Conservation (phyloP, 2,113 vertebrate genomes). For the Myiagra hebetior region DNA sequence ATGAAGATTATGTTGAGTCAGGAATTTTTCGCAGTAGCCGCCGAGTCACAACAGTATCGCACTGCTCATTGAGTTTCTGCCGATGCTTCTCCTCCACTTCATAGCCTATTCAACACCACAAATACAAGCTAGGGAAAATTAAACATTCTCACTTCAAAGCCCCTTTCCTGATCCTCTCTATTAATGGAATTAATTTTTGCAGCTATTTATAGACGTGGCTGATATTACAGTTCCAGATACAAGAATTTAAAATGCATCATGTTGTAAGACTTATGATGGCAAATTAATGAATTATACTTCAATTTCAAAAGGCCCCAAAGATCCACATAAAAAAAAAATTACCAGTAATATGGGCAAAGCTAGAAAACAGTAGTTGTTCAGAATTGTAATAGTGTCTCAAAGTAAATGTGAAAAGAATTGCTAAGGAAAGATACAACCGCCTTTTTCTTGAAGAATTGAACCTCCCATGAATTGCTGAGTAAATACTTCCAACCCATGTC, state of each 20-base stretch:
- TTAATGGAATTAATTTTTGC: not conserved
- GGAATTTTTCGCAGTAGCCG: not conserved
- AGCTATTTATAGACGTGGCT: not conserved
- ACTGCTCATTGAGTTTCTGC: not conserved
- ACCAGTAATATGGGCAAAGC: not conserved
- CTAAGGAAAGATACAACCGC: not conserved
- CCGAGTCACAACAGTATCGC: not conserved
- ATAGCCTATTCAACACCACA: not conserved
- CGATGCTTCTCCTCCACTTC: not conserved
- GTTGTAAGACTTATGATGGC: rapidly evolving
- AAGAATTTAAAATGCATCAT: not conserved
- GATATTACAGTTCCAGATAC: not conserved
- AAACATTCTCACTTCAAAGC: not conserved
- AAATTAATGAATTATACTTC: not conserved
- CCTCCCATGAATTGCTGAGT: not conserved
- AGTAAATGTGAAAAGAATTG: not conserved
- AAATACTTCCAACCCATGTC: not conserved
- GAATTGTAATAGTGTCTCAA: not conserved
- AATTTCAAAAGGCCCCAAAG: not conserved
- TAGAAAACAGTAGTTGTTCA: not conserved
- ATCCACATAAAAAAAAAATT: not conserved
- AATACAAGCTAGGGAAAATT: not conserved
- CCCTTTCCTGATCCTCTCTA: not conserved
- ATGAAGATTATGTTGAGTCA: not conserved
- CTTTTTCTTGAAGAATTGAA: not conserved